Percentiles rank a stretch among this genome's conserved stretches.
phyloP scores from a whole-genome alignment of 2,113 vertebrate species.

The Meleagris gallopavo region DNA sequence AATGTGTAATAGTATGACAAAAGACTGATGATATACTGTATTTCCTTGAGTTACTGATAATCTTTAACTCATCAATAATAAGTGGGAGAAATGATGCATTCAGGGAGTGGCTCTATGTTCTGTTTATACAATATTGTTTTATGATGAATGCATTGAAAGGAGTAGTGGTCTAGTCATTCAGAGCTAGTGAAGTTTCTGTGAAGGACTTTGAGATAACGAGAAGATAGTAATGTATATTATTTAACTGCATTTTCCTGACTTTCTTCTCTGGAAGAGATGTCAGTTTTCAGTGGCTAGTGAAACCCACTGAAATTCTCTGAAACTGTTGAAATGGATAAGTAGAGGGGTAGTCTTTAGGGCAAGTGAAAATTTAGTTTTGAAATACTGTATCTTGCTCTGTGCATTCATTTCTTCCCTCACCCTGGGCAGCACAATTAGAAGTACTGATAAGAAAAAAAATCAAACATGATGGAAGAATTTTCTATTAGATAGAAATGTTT shows the following conservation, averaged over 20 bases:
- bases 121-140: conserved; percentile 34
- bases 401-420: neutral
- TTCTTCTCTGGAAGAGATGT: neutral
- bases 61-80: conserved; percentile 62
- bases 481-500: neutral
- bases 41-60: conserved; percentile 59
- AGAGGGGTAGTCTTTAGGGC: neutral
- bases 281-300: neutral
- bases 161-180: rapidly evolving
- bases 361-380: neutral
- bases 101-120: neutral
- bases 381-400: neutral
- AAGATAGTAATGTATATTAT: neutral
- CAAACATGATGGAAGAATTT: neutral
- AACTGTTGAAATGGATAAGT: neutral
- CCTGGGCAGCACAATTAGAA: neutral
- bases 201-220: neutral
- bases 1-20: conserved; percentile 21
- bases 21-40: conserved; percentile 20
- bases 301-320: neutral
- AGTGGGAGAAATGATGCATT: conserved; percentile 39
- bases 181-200: neutral
- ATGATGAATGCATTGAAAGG: conserved; percentile 19
- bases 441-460: neutral
- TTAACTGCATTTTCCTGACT: neutral